phyloP scores from a whole-genome alignment of 2,888 invertebrate genomes.

The Ochlodes sylvanus region DNA sequence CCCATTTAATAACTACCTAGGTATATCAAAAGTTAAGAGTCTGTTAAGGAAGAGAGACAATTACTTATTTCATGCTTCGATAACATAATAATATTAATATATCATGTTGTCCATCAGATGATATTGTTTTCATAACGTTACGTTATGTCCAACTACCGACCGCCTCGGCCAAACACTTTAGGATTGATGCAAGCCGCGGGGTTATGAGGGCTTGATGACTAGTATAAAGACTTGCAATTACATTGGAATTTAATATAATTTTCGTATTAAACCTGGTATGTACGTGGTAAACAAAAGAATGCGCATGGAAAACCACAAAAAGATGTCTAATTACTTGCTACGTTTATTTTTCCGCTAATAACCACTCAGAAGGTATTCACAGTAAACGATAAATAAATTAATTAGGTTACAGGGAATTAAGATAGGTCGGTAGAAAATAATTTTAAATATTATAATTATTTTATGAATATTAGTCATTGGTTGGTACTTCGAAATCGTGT shows the following conservation, averaged over 20 bases:
- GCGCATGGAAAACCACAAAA: conserved; percentile 10
- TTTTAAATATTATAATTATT: too few species aligned
- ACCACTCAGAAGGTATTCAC: too few species aligned
- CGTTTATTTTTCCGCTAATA: not conserved
- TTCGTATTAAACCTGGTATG: too few species aligned
- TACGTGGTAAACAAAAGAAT: not conserved
- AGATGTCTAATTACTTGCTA: not conserved
- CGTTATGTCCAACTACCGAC: too few species aligned
- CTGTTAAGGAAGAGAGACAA: not conserved
- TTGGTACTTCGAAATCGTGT: too few species aligned
- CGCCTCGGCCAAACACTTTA: too few species aligned
- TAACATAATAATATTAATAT: not conserved
- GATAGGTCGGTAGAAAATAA: too few species aligned
- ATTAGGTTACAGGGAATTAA: too few species aligned
- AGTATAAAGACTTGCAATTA: not conserved
- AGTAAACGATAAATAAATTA: too few species aligned
- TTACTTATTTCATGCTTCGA: not conserved
- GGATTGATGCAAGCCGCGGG: too few species aligned
- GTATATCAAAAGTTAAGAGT: not conserved
- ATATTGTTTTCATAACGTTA: not conserved
- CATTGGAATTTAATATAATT: too few species aligned
- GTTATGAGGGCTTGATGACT: not conserved
- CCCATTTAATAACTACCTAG: not conserved
- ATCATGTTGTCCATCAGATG: not conserved
- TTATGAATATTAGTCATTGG: too few species aligned